Evolutionary conservation across 1,140 invertebrate genomes (phyloP), one percentile per base, ranked within the genome.

Genomic region (Rhysida immarginata): DNA sequence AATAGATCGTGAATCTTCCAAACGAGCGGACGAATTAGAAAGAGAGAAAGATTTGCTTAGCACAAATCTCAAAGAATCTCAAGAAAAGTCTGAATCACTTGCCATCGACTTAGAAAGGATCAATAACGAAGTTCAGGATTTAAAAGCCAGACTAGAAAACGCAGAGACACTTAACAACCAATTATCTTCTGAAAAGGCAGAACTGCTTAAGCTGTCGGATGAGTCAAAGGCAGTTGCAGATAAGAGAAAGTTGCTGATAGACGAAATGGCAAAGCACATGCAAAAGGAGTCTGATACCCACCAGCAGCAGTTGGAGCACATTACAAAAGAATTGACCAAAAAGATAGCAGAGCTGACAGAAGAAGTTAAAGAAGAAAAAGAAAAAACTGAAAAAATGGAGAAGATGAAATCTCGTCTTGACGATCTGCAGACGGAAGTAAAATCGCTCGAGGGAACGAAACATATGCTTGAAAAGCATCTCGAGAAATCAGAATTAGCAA

Each of bases 241-340:
- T 51, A 73, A 72, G 50, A 56, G 73, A 14, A 75, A 74, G 56
- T 59, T 57, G 21, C 58, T 74, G 51, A 59, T 75, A 55, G 73
- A 75, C 61, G 72, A 74, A 43, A 63, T 75, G 56, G 71, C 72
- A 18, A 71, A 72, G 20, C 68, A 69, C 55, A 68, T 74, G 46
- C 70, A 74, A 60, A 66, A 69, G 54, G 72, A 71, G 20, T 63
- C 63, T 35, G 71, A 74, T 55, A 54, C 61, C 2, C 68, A 73
- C 53, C 59, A 65, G 16, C 62, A 68, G 49, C 61, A 67, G 46
- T 45, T 68, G 14, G 58, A 60, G 26, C 45, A 62, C 3, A 49
- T 64, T 51, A 65, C 64, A 35, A 58, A 64, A 11, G 57, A 63
- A 46, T 66, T 65, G 56, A 59, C 62, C 21, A 52, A 35, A 21